Evolutionary conservation across 2,888 invertebrate genomes (phyloP), one percentile per base, ranked within the genome.

Genomic region (Drosophila rellima): DNA sequence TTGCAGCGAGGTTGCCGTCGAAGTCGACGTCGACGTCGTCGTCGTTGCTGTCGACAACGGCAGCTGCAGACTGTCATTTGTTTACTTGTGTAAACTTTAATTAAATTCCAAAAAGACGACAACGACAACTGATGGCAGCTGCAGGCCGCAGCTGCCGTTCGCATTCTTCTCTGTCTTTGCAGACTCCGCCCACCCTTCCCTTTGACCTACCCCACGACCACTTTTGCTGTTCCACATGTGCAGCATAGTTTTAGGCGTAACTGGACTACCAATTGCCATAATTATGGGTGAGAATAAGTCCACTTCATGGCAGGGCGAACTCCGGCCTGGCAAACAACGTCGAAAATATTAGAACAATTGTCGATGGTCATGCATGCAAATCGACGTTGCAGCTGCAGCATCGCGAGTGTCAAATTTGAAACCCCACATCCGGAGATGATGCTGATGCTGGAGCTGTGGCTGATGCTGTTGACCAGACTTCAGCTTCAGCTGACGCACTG

Each of bases 21-120:
- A 8, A 33, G 31, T 44, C 17, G 31, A 5, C 60, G 45, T 29
- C 59, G 20, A 23, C 55, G 18, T 42, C 37, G 40, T 48, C 29
- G 51, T 11, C 45, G 51, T 33, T 39, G 67, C 33, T 52, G 52
- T 66, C 55, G 77, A 67, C 80, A 64, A 61, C 61, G 82, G 68
- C 61, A 80, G 68, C 75, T 85, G 85, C 82, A 82, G 86, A 82
- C 82, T 84, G 88, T 79, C 88, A 83, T 85, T 88, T 88, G 86
- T 88, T 85, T 88, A 77, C 88, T 88, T 88, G 88, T 88, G 88
- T 83, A 81, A 88, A 83, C 70, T 85, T 85, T 85, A 85, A 85
- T 85, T 85, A 85, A 85, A 85, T 85, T 85, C 83, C 84, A 87
- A 87, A 82, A 87, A 79, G 82, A 82, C 84, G 78, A 78, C 79